Evolutionary conservation across 37 sponge, comb jelly and placozoan genomes (phyloP), one percentile per base, ranked within the genome.

Genomic region (Axinella damicornis): DNA sequence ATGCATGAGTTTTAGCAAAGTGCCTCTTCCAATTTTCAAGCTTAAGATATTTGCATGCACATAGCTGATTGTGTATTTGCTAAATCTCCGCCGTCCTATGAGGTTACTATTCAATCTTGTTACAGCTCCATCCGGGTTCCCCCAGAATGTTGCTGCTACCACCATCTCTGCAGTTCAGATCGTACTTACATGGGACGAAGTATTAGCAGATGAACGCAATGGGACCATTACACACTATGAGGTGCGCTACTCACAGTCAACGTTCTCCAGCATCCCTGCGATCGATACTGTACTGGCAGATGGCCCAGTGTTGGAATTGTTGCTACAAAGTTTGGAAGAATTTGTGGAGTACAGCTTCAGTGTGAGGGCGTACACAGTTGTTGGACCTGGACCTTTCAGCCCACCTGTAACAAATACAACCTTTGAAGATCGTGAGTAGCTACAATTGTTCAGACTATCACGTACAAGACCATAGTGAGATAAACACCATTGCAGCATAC

Each of bases 141-240:
- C 69, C 20, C 69, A 67, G 35, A 67, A 67, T 67, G 69, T 32
- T 31, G 5, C n/a, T 19, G 69, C 35, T 18, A 67, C 31, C 5
- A 32, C 28, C 2, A 32, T 19, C 31, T 67, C 69, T 30, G 5
- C 69, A 19, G 30, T 31, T 32, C 5, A 25, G 2, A 19, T 67
- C 30, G 19, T 14, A 67, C 5, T 67, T 32, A 28, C 69, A 19
- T 67, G 69, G 69, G 35, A 28, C 5, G 69, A 67, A 32, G 31
- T 67, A 5, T 31, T 31, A 6, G 69, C 11, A 13, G 69, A 4
- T 34, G 34, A 67, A 67, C 31, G 69, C 31, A 67, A 32, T 33
- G 69, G 69, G 30, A 67, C 11, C 69, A 67, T 67, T 31, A 67
- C 69, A 33, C 69, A 67, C 69, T 67, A 67, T 31, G 69, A 67